Percentiles rank a stretch among this genome's conserved stretches.
Conservation (phyloP, 2,797 vertebrate genomes). For the Gymnoscopelus microlampas region DNA sequence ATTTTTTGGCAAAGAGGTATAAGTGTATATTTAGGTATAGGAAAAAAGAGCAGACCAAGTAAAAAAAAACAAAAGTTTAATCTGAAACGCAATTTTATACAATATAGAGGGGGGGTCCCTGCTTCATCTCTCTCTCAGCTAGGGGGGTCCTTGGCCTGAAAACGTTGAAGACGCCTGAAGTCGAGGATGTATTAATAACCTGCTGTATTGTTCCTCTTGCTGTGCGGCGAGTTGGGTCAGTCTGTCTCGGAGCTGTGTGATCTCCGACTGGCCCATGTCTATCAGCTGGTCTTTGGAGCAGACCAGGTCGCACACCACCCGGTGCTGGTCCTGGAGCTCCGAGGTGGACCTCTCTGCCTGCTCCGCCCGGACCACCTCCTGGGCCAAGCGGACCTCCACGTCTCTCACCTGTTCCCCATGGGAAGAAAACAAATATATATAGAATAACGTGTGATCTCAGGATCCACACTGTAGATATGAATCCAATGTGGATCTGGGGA, state of each 20-base stretch:
- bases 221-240: conserved; percentile 52
- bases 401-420: conserved; percentile 66
- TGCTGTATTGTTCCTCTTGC: conserved; percentile 63
- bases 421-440: not conserved
- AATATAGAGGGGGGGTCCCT: too few relatives aligned
- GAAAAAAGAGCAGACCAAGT: too few relatives aligned
- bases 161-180: too few relatives aligned
- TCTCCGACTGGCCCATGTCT: conserved; percentile 61
- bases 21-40: too few relatives aligned
- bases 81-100: too few relatives aligned
- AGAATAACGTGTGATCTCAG: too few relatives aligned
- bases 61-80: too few relatives aligned
- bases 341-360: conserved; percentile 75
- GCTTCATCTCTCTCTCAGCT: too few relatives aligned
- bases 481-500: too few relatives aligned
- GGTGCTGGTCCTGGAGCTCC: conserved; percentile 78
- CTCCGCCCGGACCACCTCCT: conserved; percentile 71
- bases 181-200: conserved; percentile 23
- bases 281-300: conserved; percentile 74
- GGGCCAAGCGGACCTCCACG: conserved; percentile 78
- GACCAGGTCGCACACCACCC: conserved; percentile 74
- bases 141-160: too few relatives aligned
- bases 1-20: too few relatives aligned
- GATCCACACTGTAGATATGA: too few relatives aligned
- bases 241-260: conserved; percentile 71